Conservation (phyloP, 2,888 invertebrate species). For the Hirudinaria manillensis region DNA sequence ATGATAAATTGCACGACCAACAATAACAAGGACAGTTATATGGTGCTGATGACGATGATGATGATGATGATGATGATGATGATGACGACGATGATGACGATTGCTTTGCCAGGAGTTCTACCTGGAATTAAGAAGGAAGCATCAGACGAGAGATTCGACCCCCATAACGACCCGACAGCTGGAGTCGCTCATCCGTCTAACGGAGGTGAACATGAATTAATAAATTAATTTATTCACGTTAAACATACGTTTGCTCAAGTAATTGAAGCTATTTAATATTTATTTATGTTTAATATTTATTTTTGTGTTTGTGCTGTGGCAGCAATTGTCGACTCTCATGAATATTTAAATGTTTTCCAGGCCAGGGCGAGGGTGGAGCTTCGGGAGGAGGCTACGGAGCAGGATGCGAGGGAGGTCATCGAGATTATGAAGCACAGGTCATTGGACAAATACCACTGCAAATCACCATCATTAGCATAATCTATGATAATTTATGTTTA, state of each 20-base stretch:
- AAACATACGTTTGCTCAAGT: not conserved
- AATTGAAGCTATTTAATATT: too few species aligned
- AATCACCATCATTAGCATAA: not conserved
- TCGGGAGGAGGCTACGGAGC: constrained; percentile 69
- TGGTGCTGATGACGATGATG: too few species aligned
- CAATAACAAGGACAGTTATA: too few species aligned
- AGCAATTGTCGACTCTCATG: too few species aligned
- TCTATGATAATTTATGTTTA: not conserved
- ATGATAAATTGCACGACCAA: too few species aligned
- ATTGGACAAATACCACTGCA: too few species aligned
- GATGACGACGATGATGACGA: too few species aligned
- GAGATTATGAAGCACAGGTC: constrained; percentile 73
- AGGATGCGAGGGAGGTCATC: constrained; percentile 78
- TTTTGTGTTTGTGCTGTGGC: too few species aligned
- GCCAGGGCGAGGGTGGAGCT: constrained; percentile 83
- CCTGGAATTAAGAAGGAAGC: constrained; percentile 66
- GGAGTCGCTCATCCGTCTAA: constrained; percentile 77
- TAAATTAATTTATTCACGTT: not conserved
- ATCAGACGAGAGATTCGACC: constrained; percentile 65
- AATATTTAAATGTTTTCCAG: constrained; percentile 53
- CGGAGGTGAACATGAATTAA: constrained; percentile 28
- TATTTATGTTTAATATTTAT: too few species aligned
- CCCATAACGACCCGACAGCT: constrained; percentile 82
- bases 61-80: too few species aligned
- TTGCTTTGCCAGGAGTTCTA: constrained; percentile 64